Conservation (phyloP, 2,888 invertebrate genomes). For the Nomada ruficornis region DNA sequence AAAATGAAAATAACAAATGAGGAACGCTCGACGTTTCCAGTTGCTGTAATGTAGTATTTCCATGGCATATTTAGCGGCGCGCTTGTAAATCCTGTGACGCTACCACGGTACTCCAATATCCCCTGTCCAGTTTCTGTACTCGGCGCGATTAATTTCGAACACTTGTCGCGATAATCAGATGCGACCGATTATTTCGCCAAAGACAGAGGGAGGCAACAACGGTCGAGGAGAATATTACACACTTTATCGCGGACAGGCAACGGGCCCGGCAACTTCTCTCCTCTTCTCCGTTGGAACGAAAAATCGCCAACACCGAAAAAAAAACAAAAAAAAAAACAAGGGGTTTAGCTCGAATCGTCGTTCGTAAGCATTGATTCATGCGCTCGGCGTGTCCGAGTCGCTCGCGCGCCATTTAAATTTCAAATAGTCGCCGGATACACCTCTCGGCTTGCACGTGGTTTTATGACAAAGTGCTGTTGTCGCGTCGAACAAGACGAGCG, state of each 20-base stretch:
- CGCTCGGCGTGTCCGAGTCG: conserved; percentile 44
- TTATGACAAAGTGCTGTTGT: conserved; percentile 77
- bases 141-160: neutral
- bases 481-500: conserved; percentile 67
- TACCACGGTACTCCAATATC: too few species aligned
- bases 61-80: too few species aligned
- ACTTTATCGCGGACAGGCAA: conserved; percentile 19
- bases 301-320: conserved; percentile 55
- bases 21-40: neutral
- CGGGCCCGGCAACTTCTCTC: conserved; percentile 35
- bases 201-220: neutral
- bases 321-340: conserved; percentile 23
- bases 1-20: neutral
- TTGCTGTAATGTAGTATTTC: too few species aligned
- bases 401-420: conserved; percentile 72
- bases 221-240: conserved; percentile 24
- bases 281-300: neutral
- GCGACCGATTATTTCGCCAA: conserved; percentile 32
- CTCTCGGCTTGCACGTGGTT: conserved; percentile 64
- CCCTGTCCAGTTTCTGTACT: too few species aligned
- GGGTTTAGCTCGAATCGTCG: conserved; percentile 56
- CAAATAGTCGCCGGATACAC: conserved; percentile 71
- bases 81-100: too few species aligned
- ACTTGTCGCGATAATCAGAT: conserved; percentile 1
- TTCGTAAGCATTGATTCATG: conserved; percentile 64